Base-by-base conservation (phyloP, 2,113 vertebrate species). In the Monopterus albus region DNA sequence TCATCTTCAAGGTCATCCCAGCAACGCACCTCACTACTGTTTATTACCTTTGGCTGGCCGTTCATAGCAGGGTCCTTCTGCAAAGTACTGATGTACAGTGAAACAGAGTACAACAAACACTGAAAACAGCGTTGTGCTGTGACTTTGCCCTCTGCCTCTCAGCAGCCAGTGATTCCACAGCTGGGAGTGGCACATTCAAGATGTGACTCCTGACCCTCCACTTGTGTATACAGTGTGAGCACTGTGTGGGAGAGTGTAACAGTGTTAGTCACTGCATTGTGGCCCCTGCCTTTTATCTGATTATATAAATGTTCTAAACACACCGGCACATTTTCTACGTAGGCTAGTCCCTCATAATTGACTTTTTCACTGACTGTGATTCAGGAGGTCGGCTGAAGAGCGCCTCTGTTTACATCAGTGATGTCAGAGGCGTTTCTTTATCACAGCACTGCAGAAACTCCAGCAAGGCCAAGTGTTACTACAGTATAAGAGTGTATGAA, bases 141-240 rank as follows among this genome's bases (percentile, higher is more conserved):
- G 1, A 35, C 60, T 55, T 7, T 36, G 26, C 31, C 49, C 21
- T 62, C 28, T 56, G 35, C 57, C 62, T 66, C 36, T 5, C 50
- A 75, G 58, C 62, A 31, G 66, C 64, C 51, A 52, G 17, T 33
- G 14, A 36, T 69, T 59, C 60, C 50, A 47, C 49, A 45, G 59
- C 53, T 58, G 64, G 86, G 76, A 76, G 71, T 57, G 79, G 68
- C 63, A 47, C 62, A 15, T 65, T 77, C 36, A 61, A 86, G 78
- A 72, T 75, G 76, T 39, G 71, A 65, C 69, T 26, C 17, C 57
- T 79, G 74, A 75, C 66, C 73, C 25, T 36, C 5, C 26, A 17
- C 70, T 71, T 33, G 18, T 43, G 29, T 40, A 12, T 35, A n/a
- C 66, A 67, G 56, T 31, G 39, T 10, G 42, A 63, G 38, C 0